Conservation (phyloP, 2,888 invertebrate species). For the Crematogaster levior region DNA sequence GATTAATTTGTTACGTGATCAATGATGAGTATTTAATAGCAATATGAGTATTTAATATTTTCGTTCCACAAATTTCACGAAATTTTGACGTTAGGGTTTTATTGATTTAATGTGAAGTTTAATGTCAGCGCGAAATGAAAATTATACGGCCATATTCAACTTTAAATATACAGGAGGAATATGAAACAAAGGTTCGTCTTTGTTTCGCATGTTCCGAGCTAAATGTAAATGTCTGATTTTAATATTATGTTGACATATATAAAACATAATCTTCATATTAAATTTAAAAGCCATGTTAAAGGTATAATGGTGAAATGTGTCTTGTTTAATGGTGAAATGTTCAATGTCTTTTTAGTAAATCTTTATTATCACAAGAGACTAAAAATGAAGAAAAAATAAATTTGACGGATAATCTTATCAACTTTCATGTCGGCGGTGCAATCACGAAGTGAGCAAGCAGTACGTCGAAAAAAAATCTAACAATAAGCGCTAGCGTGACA, state of each 20-base stretch:
- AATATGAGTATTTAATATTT: too few relatives aligned
- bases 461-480: constrained; percentile 15
- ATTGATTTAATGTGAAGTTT: constrained; percentile 18
- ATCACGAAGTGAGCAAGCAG: neutral
- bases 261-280: neutral
- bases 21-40: neutral
- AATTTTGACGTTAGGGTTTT: neutral
- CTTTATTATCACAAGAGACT: neutral
- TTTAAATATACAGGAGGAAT: constrained; percentile 24
- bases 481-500: constrained; percentile 46
- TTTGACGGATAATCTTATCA: constrained; percentile 8
- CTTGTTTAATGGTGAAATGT: neutral
- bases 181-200: constrained; percentile 20
- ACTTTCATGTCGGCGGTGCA: neutral
- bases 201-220: neutral
- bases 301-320: neutral
- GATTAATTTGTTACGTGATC: neutral
- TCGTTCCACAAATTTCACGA: neutral
- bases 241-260: constrained; percentile 15
- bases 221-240: constrained; percentile 39
- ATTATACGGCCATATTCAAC: neutral
- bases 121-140: constrained; percentile 9
- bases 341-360: neutral
- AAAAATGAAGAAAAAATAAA: neutral
- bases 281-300: constrained; percentile 20